A percentile compares a stretch with the other conserved stretches of the same genome.
phyloP scores from a whole-genome alignment of 1,140 invertebrate species.

The Zaprionus davidi region DNA sequence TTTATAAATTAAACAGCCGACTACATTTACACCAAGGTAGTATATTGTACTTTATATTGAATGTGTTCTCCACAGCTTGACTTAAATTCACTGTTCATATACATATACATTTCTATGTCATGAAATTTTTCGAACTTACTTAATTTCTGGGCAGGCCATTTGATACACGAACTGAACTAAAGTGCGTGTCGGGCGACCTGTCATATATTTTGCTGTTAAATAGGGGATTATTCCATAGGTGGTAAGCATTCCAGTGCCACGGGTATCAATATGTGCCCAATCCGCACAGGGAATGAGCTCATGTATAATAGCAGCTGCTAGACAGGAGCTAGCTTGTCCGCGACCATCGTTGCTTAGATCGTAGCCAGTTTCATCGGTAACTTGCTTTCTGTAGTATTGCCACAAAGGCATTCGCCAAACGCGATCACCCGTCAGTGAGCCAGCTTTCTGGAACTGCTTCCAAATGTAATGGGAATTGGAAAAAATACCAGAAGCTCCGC shows the following conservation, averaged over 20 bases:
- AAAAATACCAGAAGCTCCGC: constrained; percentile 91
- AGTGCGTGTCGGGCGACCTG: constrained; percentile 86
- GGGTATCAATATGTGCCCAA: constrained; percentile 90
- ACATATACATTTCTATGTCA: background rate
- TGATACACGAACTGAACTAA: constrained; percentile 84
- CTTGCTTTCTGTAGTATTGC: constrained; percentile 89
- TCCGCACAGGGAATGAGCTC: constrained; percentile 84
- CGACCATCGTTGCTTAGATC: constrained; percentile 88
- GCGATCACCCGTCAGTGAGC: constrained; percentile 91
- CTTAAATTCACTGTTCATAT: too few species aligned
- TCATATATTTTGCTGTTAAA: constrained; percentile 85
- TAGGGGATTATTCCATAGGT: constrained; percentile 87
- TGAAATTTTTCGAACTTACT: constrained; percentile 28
- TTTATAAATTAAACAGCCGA: background rate
- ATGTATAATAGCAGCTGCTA: constrained; percentile 88
- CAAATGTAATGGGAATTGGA: constrained; percentile 88
- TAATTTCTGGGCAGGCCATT: constrained; percentile 84
- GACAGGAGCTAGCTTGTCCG: constrained; percentile 86
- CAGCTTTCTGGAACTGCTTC: constrained; percentile 87
- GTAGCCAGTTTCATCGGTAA: constrained; percentile 85
- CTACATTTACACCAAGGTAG: too few species aligned
- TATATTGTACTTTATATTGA: too few species aligned
- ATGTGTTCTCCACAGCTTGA: too few species aligned
- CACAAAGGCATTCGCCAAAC: constrained; percentile 96
- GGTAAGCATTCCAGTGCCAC: constrained; percentile 86